phyloP scores from a whole-genome alignment of 2,113 vertebrate species.

The Clinocottus analis region DNA sequence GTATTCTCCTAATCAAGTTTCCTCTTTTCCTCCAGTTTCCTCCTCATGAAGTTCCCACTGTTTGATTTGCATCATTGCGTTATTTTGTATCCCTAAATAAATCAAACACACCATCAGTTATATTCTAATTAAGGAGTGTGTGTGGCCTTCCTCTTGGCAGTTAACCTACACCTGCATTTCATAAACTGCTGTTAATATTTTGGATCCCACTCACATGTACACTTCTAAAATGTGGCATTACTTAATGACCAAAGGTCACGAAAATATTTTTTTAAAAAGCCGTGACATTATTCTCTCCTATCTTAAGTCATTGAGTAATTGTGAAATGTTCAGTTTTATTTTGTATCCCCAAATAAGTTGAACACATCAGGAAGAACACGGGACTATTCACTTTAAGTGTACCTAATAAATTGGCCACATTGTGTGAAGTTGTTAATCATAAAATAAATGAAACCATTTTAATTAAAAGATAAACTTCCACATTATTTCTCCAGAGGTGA shows the following conservation, averaged over 20 bases:
- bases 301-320: no score
- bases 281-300: no score
- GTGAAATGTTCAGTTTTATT: not conserved
- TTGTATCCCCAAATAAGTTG: not conserved
- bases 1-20: no score
- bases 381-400: not conserved
- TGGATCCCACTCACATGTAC: not conserved
- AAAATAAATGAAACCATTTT: not conserved
- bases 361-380: not conserved
- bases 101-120: no score
- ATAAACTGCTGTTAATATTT: not conserved
- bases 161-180: not conserved
- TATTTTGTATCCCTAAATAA: no score
- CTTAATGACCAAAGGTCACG: not conserved
- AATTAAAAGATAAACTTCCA: not conserved
- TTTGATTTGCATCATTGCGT: no score
- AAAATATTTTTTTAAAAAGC: no score
- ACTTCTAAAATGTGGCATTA: not conserved
- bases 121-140: not conserved
- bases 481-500: conserved; percentile 1
- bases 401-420: not conserved
- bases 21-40: no score
- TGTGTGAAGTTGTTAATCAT: not conserved
- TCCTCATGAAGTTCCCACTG: no score
- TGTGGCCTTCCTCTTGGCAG: not conserved